Percentiles rank a stretch among this genome's conserved stretches.
Conservation (phyloP, 2,888 invertebrate species). For the Mythimna ferrago region DNA sequence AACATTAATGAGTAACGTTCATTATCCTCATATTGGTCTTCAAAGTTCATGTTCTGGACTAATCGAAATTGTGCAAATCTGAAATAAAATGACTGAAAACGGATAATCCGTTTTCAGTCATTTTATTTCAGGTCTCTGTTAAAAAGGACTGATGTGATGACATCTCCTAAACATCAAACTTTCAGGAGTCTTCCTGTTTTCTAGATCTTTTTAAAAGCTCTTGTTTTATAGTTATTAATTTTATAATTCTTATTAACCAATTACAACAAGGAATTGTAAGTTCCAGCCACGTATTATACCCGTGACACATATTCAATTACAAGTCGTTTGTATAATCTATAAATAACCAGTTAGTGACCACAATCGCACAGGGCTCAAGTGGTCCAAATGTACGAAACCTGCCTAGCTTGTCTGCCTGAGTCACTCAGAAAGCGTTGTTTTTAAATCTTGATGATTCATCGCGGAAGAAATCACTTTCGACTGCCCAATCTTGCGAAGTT, state of each 20-base stretch:
- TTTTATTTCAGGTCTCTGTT: background rate
- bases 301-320: slow-evolving; percentile 58
- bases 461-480: slow-evolving; percentile 73
- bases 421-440: slow-evolving; percentile 69
- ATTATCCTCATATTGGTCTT: background rate
- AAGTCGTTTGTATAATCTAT: slow-evolving; percentile 55
- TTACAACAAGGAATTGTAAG: slow-evolving; percentile 24
- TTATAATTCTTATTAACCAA: slow-evolving; percentile 11
- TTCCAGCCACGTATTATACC: slow-evolving; percentile 36
- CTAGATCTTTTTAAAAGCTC: background rate
- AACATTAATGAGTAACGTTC: too few species aligned
- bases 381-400: slow-evolving; percentile 67
- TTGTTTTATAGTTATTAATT: slow-evolving; percentile 3
- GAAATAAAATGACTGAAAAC: too few species aligned
- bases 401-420: slow-evolving; percentile 62
- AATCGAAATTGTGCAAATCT: background rate
- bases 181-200: background rate
- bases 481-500: slow-evolving; percentile 49
- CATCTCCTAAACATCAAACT: too few species aligned
- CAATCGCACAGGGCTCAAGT: slow-evolving; percentile 59
- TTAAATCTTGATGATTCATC: slow-evolving; percentile 68
- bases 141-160: too few species aligned
- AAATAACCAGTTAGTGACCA: slow-evolving; percentile 58
- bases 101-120: background rate
- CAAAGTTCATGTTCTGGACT: background rate